phyloP scores from a whole-genome alignment of 2,888 invertebrate genomes.

The Drosophila mulleri region DNA sequence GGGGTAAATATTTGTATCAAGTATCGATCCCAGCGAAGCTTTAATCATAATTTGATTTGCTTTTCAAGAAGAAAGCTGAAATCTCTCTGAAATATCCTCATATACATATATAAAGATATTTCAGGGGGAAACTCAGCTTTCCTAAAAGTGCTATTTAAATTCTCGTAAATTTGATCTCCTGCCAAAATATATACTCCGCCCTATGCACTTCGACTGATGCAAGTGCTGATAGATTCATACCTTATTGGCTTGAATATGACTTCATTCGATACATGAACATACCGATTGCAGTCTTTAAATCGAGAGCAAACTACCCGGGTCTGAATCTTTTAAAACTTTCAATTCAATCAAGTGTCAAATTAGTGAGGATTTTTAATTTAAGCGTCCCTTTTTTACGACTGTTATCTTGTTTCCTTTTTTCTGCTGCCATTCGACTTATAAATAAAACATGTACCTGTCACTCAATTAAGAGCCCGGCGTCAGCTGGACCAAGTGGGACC shows the following conservation, averaged over 20 bases:
- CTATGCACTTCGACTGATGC: background rate
- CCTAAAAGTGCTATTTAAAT: too few species aligned
- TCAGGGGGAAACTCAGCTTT: too few species aligned
- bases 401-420: conserved; percentile 23
- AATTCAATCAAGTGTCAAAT: conserved; percentile 82
- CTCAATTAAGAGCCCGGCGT: conserved; percentile 66
- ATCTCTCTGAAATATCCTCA: too few species aligned
- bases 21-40: background rate
- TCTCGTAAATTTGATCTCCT: too few species aligned
- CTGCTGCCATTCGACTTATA: conserved; percentile 55
- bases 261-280: background rate
- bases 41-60: background rate
- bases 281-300: background rate
- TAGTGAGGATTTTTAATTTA: conserved; percentile 76
- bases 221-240: background rate
- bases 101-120: too few species aligned
- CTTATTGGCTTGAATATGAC: background rate
- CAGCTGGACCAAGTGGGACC: conserved; percentile 15
- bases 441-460: conserved; percentile 77
- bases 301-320: background rate
- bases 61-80: background rate
- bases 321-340: conserved; percentile 64
- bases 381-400: conserved; percentile 50
- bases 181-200: background rate
- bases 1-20: background rate